phyloP scores from a whole-genome alignment of 92 coral and sea anemone genomes.

The Nematostella vectensis region DNA sequence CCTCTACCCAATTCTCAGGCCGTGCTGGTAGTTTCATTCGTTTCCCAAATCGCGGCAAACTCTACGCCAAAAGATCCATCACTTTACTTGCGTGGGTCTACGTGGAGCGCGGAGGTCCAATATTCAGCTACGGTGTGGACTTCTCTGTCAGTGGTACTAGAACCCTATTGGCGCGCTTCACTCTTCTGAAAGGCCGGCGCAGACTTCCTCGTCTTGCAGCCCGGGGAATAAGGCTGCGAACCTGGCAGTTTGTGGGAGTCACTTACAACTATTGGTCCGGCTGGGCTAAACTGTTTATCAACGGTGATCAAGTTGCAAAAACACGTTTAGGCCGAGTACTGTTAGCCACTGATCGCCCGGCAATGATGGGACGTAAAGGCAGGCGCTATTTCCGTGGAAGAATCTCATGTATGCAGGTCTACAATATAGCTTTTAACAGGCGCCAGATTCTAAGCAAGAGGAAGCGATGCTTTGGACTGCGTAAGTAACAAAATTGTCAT shows the following conservation, averaged over 20 bases:
- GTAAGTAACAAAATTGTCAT: too few relatives aligned
- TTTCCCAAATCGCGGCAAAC: slow-evolving; percentile 50
- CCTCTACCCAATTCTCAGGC: slow-evolving; percentile 38
- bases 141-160: slow-evolving; percentile 32
- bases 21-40: slow-evolving; percentile 38
- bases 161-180: slow-evolving; percentile 38
- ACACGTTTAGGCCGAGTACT: slow-evolving; percentile 44
- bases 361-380: slow-evolving; percentile 44
- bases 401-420: slow-evolving; percentile 62
- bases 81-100: slow-evolving; percentile 52
- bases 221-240: slow-evolving; percentile 13
- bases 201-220: slow-evolving; percentile 22
- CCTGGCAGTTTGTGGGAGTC: slow-evolving; percentile 53
- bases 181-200: slow-evolving; percentile 35
- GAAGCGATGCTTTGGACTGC: slow-evolving; percentile 32
- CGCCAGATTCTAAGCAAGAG: slow-evolving; percentile 33
- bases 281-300: slow-evolving; percentile 40
- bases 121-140: slow-evolving; percentile 60
- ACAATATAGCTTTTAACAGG: slow-evolving; percentile 36
- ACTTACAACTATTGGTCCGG: slow-evolving; percentile 56
- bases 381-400: slow-evolving; percentile 52
- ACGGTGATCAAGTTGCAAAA: slow-evolving; percentile 21
- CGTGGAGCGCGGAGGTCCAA: slow-evolving; percentile 46
- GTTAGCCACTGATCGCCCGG: slow-evolving; percentile 57
- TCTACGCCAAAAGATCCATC: slow-evolving; percentile 43